Base-by-base conservation (phyloP, 2,113 vertebrate species). In the Asarcornis scutulata region DNA sequence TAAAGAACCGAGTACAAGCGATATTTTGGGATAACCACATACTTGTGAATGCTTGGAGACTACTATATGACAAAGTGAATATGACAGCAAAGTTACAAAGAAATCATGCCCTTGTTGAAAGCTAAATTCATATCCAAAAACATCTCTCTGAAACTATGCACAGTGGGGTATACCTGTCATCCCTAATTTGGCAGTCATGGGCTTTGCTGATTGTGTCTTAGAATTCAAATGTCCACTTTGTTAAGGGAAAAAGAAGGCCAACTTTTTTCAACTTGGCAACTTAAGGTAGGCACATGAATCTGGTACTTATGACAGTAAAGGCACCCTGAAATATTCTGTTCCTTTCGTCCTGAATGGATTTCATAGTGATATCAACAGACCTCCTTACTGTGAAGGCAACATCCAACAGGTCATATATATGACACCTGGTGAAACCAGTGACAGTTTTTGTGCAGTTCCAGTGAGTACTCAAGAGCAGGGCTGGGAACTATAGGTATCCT, bases 41-140 rank as follows among this genome's bases (percentile, higher is more conserved):
- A 26, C 42, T 76, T 91, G 67, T 77, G 59, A 94, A 59, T 74
- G 36, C 25, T 90, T 6, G 3, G 50, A 58, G 50, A 89, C 77
- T 36, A 62, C 22, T 66, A 59, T 18, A 67, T 74, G 71, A 75
- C 34, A 80, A 88, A 93, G 42, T 53, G 64, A 91, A 80, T 46
- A 40, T 77, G 82, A 80, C 79, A 83, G 60, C 34, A 76, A 87
- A 90, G 92, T 31, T 91, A 74, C 56, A 87, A 87, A 86, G 66
- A 92, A 91, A 93, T 76, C 74, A 85, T 62, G 44, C 48, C 67
- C 80, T 89, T 87, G 69, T 91, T 89, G 53, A 89, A 95, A 89
- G 59, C 46, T 78, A 83, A 94, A 88, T 74, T 93, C 46, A 50
- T 80, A 71, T 58, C 60, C 69, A 58, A 81, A 96, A 95, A 74